Evolutionary conservation across 2,113 vertebrate species (phyloP), one percentile per base, ranked within the genome.

Genomic region (Anolis sagrei): DNA sequence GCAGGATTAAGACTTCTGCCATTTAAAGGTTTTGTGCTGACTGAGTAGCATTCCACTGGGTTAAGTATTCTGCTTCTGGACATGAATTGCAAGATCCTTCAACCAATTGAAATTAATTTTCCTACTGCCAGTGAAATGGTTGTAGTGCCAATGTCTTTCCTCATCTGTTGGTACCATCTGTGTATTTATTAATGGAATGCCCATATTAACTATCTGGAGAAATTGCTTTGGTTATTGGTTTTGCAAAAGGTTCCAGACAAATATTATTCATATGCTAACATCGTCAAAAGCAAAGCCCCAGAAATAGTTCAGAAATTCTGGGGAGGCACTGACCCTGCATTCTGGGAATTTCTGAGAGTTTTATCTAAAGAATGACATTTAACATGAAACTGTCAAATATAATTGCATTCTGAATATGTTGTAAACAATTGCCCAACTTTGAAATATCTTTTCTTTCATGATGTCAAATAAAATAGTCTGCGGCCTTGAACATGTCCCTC

Each of bases 301-400:
- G 76, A 58, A 79, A 74, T 49, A 74, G 61, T 51, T 62, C 44
- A 79, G 49, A 34, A 81, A 81, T 32, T 66, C 77, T 76, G 29
- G 54, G 27, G 32, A 68, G 29, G 34, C 70, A 66, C 32, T 81
- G 77, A 69, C 61, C 66, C 14, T 29, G 49, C 62, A 34, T 68
- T 79, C 36, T 70, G 82, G 80, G 76, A 75, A 39, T 34, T 23
- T 19, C 34, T 19, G 19, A 11, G 49, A 79, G 29, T 76, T 69
- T 85, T 82, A 81, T 76, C 62, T 81, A 62, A 58, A 72, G 62
- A 88, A 72, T 77, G 51, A 29, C 64, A 49, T 76, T 84, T 78
- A 49, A n/a, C 34, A 81, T 76, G 27, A 49, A 70, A 77, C 68
- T 81, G 44, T 44, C 54, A 79, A 69, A 69, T 77, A 58, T 72